Conservation (phyloP, 1,140 invertebrate genomes). For the Anthonomus grandis region DNA sequence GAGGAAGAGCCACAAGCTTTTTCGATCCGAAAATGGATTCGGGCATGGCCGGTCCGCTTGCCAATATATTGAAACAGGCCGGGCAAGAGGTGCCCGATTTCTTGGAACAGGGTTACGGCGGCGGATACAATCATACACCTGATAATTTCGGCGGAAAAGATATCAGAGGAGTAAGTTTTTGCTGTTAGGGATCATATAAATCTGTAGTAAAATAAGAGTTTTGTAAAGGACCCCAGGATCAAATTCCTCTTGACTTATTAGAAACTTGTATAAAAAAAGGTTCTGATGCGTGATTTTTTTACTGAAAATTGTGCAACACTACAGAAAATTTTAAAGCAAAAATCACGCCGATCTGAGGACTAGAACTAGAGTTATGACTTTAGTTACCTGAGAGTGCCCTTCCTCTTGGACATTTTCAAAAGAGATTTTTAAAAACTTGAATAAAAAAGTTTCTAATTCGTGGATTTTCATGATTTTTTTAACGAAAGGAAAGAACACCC, state of each 20-base stretch:
- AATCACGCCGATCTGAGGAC: too few species aligned
- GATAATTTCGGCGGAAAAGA: slow-evolving; percentile 55
- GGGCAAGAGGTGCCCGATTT: slow-evolving; percentile 64
- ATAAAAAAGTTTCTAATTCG: too few species aligned
- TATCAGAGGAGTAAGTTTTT: slow-evolving; percentile 46
- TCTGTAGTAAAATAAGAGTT: neutral
- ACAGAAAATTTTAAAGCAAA: too few species aligned
- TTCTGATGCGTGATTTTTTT: too few species aligned
- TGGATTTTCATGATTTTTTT: too few species aligned
- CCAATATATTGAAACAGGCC: slow-evolving; percentile 68
- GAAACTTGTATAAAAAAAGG: neutral
- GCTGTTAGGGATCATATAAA: neutral
- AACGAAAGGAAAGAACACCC: too few species aligned
- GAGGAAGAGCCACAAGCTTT: slow-evolving; percentile 86
- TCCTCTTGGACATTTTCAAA: too few species aligned
- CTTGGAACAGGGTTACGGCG: slow-evolving; percentile 47
- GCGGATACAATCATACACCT: slow-evolving; percentile 44
- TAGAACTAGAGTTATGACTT: too few species aligned
- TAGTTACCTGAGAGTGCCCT: too few species aligned
- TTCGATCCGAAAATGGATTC: slow-evolving; percentile 65
- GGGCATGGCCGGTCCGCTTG: slow-evolving; percentile 60
- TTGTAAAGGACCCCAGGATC: neutral
- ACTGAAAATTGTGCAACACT: too few species aligned
- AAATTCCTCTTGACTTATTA: slow-evolving; percentile 1
- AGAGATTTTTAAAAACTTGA: too few species aligned